These are phyloP conservation scores for Protomyctophum bolini DNA, from an alignment of 2,113 vertebrate species.

Conservation along the genomic window DNA sequence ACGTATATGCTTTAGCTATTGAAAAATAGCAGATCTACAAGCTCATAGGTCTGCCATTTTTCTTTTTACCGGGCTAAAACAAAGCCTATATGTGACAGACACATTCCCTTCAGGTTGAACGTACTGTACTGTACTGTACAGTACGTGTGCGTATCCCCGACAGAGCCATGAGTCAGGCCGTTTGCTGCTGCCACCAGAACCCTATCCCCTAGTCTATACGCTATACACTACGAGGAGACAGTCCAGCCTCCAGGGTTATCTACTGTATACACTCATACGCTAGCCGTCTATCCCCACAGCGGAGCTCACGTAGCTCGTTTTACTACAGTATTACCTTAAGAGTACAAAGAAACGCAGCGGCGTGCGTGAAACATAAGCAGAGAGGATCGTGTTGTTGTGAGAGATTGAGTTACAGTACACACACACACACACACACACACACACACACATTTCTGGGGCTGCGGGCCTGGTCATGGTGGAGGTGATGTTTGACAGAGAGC, in stretches of 20 bases:
- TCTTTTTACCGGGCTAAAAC: no score
- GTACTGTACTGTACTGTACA: no score
- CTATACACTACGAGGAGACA: conserved; percentile 13
- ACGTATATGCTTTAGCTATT: no score
- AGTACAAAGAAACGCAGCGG: conserved; percentile 9
- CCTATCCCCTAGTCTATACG: no score
- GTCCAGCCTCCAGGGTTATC: conserved; percentile 1
- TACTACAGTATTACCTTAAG: not conserved
- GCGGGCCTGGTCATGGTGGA: conserved; percentile 9
- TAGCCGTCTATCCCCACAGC: not conserved
- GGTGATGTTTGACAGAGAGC: conserved; percentile 22
- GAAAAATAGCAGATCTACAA: no score
- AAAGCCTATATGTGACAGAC: no score
- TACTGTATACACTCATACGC: not conserved
- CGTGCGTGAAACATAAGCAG: conserved; percentile 44
- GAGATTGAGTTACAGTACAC: conserved; percentile 45
- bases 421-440: conserved; percentile 15
- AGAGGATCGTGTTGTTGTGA: conserved; percentile 41
- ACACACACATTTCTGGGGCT: conserved; percentile 16
- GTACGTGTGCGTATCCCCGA: no score
- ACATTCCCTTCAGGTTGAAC: not conserved
- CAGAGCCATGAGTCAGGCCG: not conserved
- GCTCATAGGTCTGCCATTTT: no score
- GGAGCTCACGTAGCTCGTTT: not conserved
- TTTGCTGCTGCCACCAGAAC: not conserved